Conservation (phyloP, 2,113 vertebrate species). For the Lichenostomus cassidix region DNA sequence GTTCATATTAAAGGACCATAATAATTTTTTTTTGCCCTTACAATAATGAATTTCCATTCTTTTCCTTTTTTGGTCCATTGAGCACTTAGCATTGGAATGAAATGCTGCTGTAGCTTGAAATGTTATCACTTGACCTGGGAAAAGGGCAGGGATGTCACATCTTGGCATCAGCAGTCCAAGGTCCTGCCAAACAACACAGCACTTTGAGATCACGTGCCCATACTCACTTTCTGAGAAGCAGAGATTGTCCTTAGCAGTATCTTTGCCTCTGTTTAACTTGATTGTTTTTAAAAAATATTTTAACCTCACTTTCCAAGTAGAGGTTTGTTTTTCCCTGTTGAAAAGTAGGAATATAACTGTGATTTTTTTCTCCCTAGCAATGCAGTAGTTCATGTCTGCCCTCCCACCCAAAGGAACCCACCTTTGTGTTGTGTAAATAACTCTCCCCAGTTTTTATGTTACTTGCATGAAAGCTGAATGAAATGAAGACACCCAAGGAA, state of each 20-base stretch:
- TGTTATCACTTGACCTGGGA: neutral
- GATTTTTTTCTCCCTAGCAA: neutral
- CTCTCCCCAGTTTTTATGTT: neutral
- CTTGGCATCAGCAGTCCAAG: neutral
- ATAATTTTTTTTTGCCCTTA: neutral
- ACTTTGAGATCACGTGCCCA: neutral
- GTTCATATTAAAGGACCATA: neutral
- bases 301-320: neutral
- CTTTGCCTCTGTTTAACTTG: neutral
- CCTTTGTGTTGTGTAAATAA: neutral
- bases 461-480: neutral
- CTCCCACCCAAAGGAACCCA: neutral
- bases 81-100: neutral
- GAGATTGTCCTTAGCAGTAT: neutral
- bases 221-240: neutral
- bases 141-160: conserved; percentile 1
- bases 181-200: neutral
- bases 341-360: neutral
- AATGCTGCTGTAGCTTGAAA: neutral
- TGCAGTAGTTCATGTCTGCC: neutral
- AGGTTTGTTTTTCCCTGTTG: neutral
- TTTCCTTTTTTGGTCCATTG: neutral
- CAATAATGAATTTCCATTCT: neutral
- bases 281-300: neutral
- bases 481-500: neutral